These are phyloP conservation scores for Epinotia nisella DNA, from an alignment of 2,888 invertebrate genomes.

Conservation along the genomic window DNA sequence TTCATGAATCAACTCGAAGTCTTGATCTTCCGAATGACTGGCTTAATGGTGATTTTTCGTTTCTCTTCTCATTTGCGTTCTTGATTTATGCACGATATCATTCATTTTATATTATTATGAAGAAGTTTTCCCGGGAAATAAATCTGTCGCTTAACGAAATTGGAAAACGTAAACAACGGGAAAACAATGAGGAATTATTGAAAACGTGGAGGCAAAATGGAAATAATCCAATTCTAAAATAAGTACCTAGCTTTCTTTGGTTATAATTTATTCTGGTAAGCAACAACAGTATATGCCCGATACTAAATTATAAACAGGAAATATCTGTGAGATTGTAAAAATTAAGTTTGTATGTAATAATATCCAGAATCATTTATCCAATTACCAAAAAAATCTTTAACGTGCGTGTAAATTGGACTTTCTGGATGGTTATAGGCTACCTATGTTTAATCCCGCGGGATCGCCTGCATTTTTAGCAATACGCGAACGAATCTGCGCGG, in stretches of 20 bases:
- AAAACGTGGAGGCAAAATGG: not conserved
- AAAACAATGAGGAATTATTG: constrained; percentile 23
- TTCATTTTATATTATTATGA: constrained; percentile 62
- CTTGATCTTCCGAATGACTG: constrained; percentile 76
- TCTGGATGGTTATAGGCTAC: too few species aligned
- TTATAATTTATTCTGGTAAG: too few species aligned
- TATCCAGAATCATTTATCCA: too few species aligned
- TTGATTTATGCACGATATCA: constrained; percentile 73
- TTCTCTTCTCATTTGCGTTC: constrained; percentile 68
- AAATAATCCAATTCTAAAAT: not conserved
- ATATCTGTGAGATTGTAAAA: too few species aligned
- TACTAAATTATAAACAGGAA: too few species aligned
- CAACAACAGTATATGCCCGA: too few species aligned
- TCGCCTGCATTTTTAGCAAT: too few species aligned
- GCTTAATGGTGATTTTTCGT: constrained; percentile 71
- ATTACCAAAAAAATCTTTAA: too few species aligned
- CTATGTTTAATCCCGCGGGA: too few species aligned
- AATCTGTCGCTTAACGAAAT: constrained; percentile 30
- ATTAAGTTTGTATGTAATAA: too few species aligned
- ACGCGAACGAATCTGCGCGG: too few species aligned
- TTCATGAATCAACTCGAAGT: constrained; percentile 67
- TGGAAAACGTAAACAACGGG: constrained; percentile 26
- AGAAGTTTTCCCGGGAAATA: constrained; percentile 35
- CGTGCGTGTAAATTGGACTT: too few species aligned
- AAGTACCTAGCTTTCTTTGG: not conserved